phyloP scores from a whole-genome alignment of 2,888 invertebrate species.

The Eurytoma adleriae region DNA sequence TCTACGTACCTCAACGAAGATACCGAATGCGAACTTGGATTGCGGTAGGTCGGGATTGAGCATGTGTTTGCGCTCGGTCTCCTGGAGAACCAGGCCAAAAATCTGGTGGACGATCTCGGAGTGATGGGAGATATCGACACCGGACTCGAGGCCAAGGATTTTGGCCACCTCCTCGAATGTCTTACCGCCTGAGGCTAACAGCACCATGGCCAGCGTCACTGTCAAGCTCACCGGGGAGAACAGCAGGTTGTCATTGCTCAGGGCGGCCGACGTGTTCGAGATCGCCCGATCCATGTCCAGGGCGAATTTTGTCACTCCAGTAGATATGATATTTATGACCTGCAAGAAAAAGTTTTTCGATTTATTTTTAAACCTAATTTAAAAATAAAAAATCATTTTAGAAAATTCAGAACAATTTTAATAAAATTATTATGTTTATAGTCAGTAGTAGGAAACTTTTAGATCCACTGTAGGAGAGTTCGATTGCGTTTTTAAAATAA shows the following conservation, averaged over 20 bases:
- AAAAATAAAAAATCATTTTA: too few relatives aligned
- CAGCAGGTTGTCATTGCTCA: constrained; percentile 77
- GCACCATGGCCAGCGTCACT: constrained; percentile 82
- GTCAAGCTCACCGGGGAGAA: constrained; percentile 86
- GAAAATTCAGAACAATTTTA: too few relatives aligned
- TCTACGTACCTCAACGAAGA: constrained; percentile 78
- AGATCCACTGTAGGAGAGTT: too few relatives aligned
- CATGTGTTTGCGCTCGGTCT: constrained; percentile 63
- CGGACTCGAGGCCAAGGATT: constrained; percentile 79
- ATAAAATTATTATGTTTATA: too few relatives aligned
- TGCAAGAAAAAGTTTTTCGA: constrained; percentile 46
- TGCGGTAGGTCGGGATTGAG: constrained; percentile 69
- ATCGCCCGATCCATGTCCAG: constrained; percentile 69
- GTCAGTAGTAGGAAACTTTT: too few relatives aligned
- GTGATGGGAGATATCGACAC: constrained; percentile 72
- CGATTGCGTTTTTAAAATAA: too few relatives aligned
- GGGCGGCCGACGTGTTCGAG: constrained; percentile 69
- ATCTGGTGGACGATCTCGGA: constrained; percentile 79
- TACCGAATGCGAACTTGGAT: constrained; percentile 78
- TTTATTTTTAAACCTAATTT: too few relatives aligned
- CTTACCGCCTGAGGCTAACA: constrained; percentile 84
- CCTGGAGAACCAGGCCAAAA: constrained; percentile 78
- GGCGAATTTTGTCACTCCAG: constrained; percentile 68
- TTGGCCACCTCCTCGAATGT: constrained; percentile 83
- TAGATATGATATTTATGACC: constrained; percentile 68